Evolutionary conservation across 2,113 vertebrate genomes (phyloP), one percentile per base, ranked within the genome.

Genomic region (Tauraco erythrolophus): DNA sequence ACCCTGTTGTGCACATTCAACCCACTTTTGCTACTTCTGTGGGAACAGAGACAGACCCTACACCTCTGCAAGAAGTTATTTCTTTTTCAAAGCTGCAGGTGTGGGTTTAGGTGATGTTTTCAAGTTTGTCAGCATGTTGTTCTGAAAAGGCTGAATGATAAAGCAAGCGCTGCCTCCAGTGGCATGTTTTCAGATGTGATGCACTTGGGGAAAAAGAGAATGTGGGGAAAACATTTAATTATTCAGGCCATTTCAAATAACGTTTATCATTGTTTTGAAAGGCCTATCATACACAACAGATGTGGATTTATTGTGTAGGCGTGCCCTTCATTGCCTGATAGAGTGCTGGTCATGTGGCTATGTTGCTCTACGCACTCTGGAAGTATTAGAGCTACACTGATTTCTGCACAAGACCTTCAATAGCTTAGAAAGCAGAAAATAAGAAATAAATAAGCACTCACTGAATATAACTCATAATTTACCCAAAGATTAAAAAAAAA

Each of bases 291-390:
- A 10, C 11, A 46, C 14, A 54, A 30, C 9, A 75, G 14, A 22
- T 50, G 16, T 51, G 70, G 39, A 71, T 92, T 94, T 92, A 45
- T 19, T 37, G 27, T 24, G 17, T 3, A 62, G 28, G 27, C 3
- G 1, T 75, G 37, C 51, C 46, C 25, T 82, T 66, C 18, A 23
- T 28, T 71, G 25, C 22, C 56, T 82, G 31, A 33, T 4, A 27
- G 24, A 50, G 17, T 10, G 15, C 14, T 41, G 31, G 14, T 14
- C 31, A 21, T 39, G 24, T n/a, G 18, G 11, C 23, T 69, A 10
- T 37, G 15, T 39, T 51, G 14, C 7, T 70, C 37, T 43, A 19
- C 12, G 56, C 3, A 2, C 3, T 31, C 30, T 4, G 0, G 0
- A 66, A 45, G 22, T 62, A 53, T 65, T 28, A 54, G 37, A 70